These are phyloP conservation scores for Pterocles burchelli DNA, from an alignment of 2,113 vertebrate genomes.

Conservation along the genomic window DNA sequence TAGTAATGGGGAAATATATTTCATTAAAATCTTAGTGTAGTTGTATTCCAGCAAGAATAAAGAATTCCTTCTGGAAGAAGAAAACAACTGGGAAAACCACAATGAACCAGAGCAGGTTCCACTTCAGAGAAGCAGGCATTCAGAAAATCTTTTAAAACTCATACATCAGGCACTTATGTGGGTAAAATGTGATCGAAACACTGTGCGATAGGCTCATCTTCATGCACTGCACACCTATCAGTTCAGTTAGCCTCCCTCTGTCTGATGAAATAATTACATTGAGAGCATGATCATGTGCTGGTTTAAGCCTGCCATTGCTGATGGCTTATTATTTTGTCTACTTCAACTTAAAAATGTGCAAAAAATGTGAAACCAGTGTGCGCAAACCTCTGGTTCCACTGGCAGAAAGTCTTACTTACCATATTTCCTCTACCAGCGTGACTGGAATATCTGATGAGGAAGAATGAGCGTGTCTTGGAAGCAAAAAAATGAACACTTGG, in stretches of 20 bases:
- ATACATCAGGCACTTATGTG: background rate
- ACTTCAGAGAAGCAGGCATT: background rate
- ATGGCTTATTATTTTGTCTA: background rate
- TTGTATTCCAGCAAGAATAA: background rate
- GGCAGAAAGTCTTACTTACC: background rate
- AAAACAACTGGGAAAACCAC: background rate
- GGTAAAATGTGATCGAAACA: background rate
- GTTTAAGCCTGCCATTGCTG: background rate
- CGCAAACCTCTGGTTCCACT: background rate
- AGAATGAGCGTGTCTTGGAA: background rate
- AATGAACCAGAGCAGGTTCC: background rate
- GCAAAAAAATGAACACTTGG: background rate
- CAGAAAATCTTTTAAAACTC: background rate
- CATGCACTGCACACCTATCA: background rate
- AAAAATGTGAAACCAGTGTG: background rate
- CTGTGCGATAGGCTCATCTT: background rate
- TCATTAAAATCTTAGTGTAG: background rate
- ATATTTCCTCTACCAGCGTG: background rate
- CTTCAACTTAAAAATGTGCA: background rate
- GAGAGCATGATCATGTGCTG: background rate
- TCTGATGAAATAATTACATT: conserved; percentile 32
- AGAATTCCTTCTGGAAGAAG: background rate
- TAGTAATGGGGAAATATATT: background rate
- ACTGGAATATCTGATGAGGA: background rate
- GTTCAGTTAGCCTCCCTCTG: background rate